Base-by-base conservation (phyloP, 1,140 invertebrate genomes). In the Armadillidium nasatum region DNA sequence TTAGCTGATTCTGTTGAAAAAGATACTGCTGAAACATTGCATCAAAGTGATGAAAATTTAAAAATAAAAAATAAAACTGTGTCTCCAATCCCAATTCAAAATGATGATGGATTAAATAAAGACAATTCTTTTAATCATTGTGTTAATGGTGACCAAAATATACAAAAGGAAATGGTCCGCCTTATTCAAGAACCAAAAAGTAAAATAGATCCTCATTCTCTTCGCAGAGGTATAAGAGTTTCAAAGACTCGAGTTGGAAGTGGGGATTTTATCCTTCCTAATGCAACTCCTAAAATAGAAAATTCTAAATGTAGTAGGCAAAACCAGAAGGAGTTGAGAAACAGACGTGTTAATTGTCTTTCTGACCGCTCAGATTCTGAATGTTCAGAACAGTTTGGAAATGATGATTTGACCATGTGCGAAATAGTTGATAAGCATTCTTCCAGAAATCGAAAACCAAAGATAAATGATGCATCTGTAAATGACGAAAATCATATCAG, bases 371-470 rank as follows among this genome's bases (percentile, higher is more conserved):
- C 78, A 0, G 78, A 79, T 66, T 79, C 78, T 67, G 78, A 79
- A 67, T 46, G 23, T 13, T 79, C 78, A 44, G 78, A 79, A 72
- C 76, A 74, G 23, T 72, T 74, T 23, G 76, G 78, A 71, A 68
- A 74, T 15, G 75, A 67, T 71, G 78, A 79, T 74, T 71, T 76
- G 50, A 44, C 72, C 11, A 11, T 73, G 13, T 76, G 69, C 69
- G 78, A 79, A 73, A 79, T 79, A 76, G 76, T 81, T 71, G 73
- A 78, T 67, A 79, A 78, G 75, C 70, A 75, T 76, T 44, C 72
- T 13, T 71, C 50, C 67, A 75, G 77, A 67, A 73, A 46, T 69
- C 68, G 80, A 79, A 78, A 77, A 78, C 73, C 80, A 72, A 78
- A 77, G 75, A 76, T 21, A 21, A 74, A 78, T 76, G 77, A 71